These are phyloP conservation scores for Coregonus sp. DNA, from an alignment of 2,797 vertebrate genomes.

Conservation along the genomic window DNA sequence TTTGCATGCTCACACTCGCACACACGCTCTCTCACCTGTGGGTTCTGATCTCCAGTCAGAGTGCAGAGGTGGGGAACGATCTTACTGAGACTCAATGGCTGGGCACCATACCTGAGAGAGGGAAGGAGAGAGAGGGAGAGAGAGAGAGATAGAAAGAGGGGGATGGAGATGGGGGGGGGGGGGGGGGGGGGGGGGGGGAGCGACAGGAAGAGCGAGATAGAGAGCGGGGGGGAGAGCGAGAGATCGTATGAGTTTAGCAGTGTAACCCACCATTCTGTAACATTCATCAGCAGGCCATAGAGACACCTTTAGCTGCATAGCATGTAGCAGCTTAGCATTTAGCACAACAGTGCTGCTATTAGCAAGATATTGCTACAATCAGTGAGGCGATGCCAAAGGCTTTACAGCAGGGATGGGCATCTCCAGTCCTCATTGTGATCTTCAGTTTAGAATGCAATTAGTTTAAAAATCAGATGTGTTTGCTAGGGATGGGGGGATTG, in stretches of 20 bases:
- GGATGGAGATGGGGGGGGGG: not conserved
- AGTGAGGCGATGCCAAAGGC: too few species aligned
- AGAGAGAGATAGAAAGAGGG: not conserved
- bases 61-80: conserved; percentile 89
- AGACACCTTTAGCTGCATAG: not conserved
- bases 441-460: too few species aligned
- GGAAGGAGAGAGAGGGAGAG: not conserved
- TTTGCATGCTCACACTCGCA: not conserved
- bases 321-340: conserved; percentile 39
- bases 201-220: conserved; percentile 1
- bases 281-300: too few species aligned
- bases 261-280: too few species aligned
- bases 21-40: conserved; percentile 80
- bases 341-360: conserved; percentile 46
- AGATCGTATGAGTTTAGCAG: not conserved
- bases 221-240: not conserved
- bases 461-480: too few species aligned
- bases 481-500: too few species aligned
- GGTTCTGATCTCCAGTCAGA: conserved; percentile 90
- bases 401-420: too few species aligned
- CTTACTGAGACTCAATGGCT: conserved; percentile 88
- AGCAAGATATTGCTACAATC: conserved; percentile 28
- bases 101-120: conserved; percentile 81
- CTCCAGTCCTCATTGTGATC: too few species aligned
- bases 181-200: not conserved